These are phyloP conservation scores for Dicyrtoma fusca DNA, from an alignment of 2,888 invertebrate species.

Conservation along the genomic window DNA sequence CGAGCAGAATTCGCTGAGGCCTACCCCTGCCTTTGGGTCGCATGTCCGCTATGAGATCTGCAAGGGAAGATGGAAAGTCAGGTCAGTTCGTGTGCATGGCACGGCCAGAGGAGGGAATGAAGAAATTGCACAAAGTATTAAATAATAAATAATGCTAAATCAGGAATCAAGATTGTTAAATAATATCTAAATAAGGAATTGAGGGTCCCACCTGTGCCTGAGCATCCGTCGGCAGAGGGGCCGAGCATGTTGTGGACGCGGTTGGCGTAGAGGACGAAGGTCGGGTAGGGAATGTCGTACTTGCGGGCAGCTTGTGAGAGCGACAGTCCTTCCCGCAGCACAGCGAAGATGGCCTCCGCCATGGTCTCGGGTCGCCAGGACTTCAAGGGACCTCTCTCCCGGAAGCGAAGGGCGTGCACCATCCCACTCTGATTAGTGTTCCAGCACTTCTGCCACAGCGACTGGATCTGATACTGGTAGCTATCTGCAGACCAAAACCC, in stretches of 20 bases:
- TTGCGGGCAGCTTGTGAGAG: slow-evolving; percentile 88
- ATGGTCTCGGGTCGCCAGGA: slow-evolving; percentile 93
- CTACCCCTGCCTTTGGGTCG: slow-evolving; percentile 88
- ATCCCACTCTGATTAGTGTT: slow-evolving; percentile 83
- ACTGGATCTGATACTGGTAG: slow-evolving; percentile 92
- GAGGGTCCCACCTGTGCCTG: slow-evolving; percentile 71
- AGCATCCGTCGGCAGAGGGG: slow-evolving; percentile 86
- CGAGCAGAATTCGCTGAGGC: slow-evolving; percentile 85
- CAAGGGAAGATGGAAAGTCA: too few species aligned
- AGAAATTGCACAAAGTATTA: too few species aligned
- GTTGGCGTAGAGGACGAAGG: slow-evolving; percentile 90
- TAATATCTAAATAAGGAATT: too few species aligned
- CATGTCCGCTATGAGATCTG: slow-evolving; percentile 68
- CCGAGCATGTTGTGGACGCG: slow-evolving; percentile 92
- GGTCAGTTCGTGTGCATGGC: too few species aligned
- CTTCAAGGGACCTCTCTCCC: slow-evolving; percentile 87
- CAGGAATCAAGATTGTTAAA: too few species aligned
- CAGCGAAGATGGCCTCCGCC: slow-evolving; percentile 92
- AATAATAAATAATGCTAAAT: too few species aligned
- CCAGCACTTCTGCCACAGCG: slow-evolving; percentile 96
- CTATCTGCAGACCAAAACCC: slow-evolving; percentile 93
- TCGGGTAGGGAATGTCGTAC: slow-evolving; percentile 93
- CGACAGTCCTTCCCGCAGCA: slow-evolving; percentile 85
- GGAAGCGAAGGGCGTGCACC: slow-evolving; percentile 86
- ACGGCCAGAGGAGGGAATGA: too few species aligned